phyloP scores from a whole-genome alignment of 2,888 invertebrate genomes.

The Latrodectus hesperus region DNA sequence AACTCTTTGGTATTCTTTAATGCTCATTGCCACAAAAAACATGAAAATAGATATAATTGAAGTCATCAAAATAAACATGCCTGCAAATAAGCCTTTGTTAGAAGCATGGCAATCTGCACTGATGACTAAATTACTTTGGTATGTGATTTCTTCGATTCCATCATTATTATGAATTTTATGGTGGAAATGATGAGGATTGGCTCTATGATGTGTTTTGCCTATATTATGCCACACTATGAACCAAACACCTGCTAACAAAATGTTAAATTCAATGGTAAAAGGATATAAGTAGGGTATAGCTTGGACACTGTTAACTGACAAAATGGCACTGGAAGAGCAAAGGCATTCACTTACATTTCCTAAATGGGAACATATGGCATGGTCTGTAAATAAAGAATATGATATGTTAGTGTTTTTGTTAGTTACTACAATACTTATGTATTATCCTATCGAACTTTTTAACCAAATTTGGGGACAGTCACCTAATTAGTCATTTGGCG shows the following conservation, averaged over 20 bases:
- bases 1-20: constrained; percentile 73
- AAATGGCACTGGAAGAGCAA: constrained; percentile 34
- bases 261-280: constrained; percentile 87
- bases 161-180: constrained; percentile 58
- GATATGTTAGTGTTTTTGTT: not conserved
- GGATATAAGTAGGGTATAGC: constrained; percentile 82
- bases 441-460: too few relatives aligned
- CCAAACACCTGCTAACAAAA: constrained; percentile 86
- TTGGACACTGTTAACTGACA: constrained; percentile 57
- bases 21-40: constrained; percentile 79
- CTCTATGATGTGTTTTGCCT: constrained; percentile 75
- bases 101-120: constrained; percentile 84
- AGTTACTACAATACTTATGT: too few relatives aligned
- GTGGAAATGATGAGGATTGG: constrained; percentile 63
- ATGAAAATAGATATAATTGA: constrained; percentile 80
- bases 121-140: constrained; percentile 77
- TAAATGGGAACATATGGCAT: constrained; percentile 5
- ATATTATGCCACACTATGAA: constrained; percentile 86
- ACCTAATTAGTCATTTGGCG: too few relatives aligned
- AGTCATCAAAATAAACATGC: constrained; percentile 79
- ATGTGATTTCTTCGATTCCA: constrained; percentile 70
- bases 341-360: constrained; percentile 13
- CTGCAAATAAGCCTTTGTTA: constrained; percentile 84
- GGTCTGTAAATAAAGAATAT: constrained; percentile 4
- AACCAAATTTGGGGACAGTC: too few relatives aligned